A percentile compares a stretch with the other conserved stretches of the same genome.
Evolutionary conservation across 1,140 invertebrate genomes (phyloP).

Genomic region (Phymastichus coffea): DNA sequence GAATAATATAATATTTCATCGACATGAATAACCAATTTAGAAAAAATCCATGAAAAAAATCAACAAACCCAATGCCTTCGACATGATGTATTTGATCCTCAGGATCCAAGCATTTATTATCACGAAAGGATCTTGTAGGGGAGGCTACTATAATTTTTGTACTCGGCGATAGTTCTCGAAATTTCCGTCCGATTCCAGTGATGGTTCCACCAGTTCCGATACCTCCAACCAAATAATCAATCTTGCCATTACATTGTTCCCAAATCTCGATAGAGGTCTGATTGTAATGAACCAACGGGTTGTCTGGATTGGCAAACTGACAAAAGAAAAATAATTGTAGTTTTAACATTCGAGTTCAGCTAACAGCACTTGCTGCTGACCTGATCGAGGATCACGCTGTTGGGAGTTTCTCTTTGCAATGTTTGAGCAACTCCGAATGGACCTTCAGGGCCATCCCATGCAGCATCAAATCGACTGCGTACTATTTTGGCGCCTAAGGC

Average conservation of each 20-base stretch:
- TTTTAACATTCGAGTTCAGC: background rate
- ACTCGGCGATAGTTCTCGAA: slow-evolving; percentile 74
- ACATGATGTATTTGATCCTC: slow-evolving; percentile 76
- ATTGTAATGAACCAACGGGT: slow-evolving; percentile 93
- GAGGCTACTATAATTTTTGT: slow-evolving; percentile 81
- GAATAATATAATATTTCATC: background rate
- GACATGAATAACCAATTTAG: background rate
- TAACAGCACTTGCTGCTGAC: too few relatives aligned
- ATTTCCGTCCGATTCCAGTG: slow-evolving; percentile 80
- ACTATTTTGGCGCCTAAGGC: slow-evolving; percentile 95
- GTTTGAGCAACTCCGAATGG: slow-evolving; percentile 88
- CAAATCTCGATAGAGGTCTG: slow-evolving; percentile 87
- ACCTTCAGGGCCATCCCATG: slow-evolving; percentile 85
- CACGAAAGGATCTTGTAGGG: slow-evolving; percentile 84
- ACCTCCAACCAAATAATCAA: slow-evolving; percentile 81
- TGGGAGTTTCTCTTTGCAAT: slow-evolving; percentile 83
- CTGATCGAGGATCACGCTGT: slow-evolving; percentile 94
- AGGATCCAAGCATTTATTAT: slow-evolving; percentile 68
- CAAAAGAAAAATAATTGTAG: slow-evolving; percentile 36
- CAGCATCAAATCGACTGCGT: slow-evolving; percentile 89
- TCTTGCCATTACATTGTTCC: slow-evolving; percentile 72
- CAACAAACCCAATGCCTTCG: slow-evolving; percentile 67
- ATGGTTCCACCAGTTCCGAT: slow-evolving; percentile 93
- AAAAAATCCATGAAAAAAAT: too few relatives aligned
- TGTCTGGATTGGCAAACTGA: slow-evolving; percentile 84